phyloP scores from a whole-genome alignment of 2,888 invertebrate genomes.

The Cerastis leucographa region DNA sequence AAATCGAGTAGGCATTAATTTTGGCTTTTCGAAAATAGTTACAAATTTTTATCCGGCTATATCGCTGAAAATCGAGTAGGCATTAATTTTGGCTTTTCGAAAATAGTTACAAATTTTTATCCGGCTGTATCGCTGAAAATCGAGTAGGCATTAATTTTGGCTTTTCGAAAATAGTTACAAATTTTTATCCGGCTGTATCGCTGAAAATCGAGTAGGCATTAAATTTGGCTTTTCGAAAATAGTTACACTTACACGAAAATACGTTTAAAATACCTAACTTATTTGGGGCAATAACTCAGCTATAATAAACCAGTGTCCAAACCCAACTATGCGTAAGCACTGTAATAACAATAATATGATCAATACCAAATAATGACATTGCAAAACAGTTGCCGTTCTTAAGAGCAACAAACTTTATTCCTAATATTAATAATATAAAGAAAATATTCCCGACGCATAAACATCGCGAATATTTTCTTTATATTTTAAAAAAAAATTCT shows the following conservation, averaged over 20 bases:
- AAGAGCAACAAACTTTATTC: constrained; percentile 64
- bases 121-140: not conserved
- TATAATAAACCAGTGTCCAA: not conserved
- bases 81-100: too few relatives aligned
- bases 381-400: constrained; percentile 55
- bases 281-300: not conserved
- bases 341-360: not conserved
- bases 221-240: not conserved
- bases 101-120: not conserved
- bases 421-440: too few relatives aligned
- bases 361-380: not conserved
- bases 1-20: too few relatives aligned
- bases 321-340: constrained; percentile 11
- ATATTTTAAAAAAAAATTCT: too few relatives aligned
- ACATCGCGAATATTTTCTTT: too few relatives aligned
- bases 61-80: too few relatives aligned
- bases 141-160: too few relatives aligned
- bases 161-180: too few relatives aligned
- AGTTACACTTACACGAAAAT: too few relatives aligned
- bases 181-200: not conserved
- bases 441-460: constrained; percentile 71
- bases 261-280: not conserved
- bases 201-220: not conserved
- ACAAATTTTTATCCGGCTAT: too few relatives aligned
- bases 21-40: too few relatives aligned